Base-by-base conservation (phyloP, 2,888 invertebrate species). In the Philereme vetulata region DNA sequence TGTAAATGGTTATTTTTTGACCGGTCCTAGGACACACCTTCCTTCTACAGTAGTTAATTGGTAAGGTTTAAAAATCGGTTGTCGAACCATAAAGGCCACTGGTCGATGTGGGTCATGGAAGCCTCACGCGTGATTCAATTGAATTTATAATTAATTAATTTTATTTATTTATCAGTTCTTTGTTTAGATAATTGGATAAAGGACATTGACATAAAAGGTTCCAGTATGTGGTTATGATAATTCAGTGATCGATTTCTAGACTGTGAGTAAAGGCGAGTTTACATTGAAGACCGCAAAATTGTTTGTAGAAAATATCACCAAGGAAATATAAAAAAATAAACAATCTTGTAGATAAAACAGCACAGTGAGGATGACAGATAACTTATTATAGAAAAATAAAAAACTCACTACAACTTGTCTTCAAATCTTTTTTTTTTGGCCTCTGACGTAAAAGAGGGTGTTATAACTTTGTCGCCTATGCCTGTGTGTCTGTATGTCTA, bases 81-180 rank as follows among this genome's bases (percentile, higher is more conserved):
- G 68, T 71, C 70, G 71, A 76, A 75, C 71, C 60, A 58, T 68
- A 75, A 78, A 80, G 79, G 75, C 75, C 80, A 74, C 71, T 77
- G 76, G 69, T 70, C 66, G 71, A 88, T 82, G 78, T 87, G 67
- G 88, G 88, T 88, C 88, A 89, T 84, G 88, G 87, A 62, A 75
- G 68, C 70, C 71, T 74, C 75, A 78, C 72, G 76, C 78, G 80
- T 80, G 78, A 78, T 81, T 72, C 72, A 73, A 82, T 80, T 76
- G 78, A 76, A 72, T 77, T 70, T 64, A 67, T 82, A 85, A 86
- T 81, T 75, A 81, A 75, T 67, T 62, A 49, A 46, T 52, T 21
- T 60, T 51, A 51, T 46, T 49, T 51, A 54, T 54, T 53, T 43
- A 84, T 80, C 73, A 82, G 74, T 68, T 71, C 67, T 72, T 59